Conservation (phyloP, 2,888 invertebrate genomes). For the Listrodromus nycthemerus region DNA sequence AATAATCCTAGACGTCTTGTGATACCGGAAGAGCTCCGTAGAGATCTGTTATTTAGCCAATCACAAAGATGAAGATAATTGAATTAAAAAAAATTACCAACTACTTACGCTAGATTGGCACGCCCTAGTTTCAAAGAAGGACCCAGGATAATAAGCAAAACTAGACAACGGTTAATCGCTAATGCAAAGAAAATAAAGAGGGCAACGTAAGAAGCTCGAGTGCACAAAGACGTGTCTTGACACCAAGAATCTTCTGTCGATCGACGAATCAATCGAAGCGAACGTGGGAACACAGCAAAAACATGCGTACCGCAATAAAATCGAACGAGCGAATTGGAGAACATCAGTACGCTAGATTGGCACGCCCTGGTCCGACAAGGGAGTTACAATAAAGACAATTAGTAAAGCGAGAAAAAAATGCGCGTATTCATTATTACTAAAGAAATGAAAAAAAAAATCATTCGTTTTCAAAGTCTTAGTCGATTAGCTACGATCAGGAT, state of each 20-base stretch:
- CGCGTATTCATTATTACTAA: conserved; percentile 78
- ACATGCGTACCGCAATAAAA: not conserved
- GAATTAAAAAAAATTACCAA: conserved; percentile 36
- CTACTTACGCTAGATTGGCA: conserved; percentile 49
- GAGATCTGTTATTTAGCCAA: conserved; percentile 72
- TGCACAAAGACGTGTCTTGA: conserved; percentile 65
- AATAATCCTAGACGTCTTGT: conserved; percentile 75
- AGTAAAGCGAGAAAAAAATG: conserved; percentile 71
- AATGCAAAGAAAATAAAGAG: not conserved
- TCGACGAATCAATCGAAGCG: conserved; percentile 70
- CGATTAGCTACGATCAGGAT: conserved; percentile 72
- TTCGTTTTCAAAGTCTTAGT: conserved; percentile 78
- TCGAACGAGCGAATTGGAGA: not conserved
- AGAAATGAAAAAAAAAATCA: conserved; percentile 72
- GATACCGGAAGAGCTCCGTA: conserved; percentile 74
- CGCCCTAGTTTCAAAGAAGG: conserved; percentile 34
- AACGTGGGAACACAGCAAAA: conserved; percentile 33
- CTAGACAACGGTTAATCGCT: conserved; percentile 12
- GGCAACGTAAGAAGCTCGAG: not conserved
- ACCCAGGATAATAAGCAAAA: conserved; percentile 7
- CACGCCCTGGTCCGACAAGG: conserved; percentile 73
- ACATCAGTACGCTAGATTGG: conserved; percentile 73
- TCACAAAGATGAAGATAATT: conserved; percentile 61
- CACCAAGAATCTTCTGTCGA: conserved; percentile 72
- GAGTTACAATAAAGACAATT: conserved; percentile 34